Percentiles rank a stretch among this genome's conserved stretches.
Conservation (phyloP, 92 coral and sea anemone genomes). For the Palythoa heliodiscus region DNA sequence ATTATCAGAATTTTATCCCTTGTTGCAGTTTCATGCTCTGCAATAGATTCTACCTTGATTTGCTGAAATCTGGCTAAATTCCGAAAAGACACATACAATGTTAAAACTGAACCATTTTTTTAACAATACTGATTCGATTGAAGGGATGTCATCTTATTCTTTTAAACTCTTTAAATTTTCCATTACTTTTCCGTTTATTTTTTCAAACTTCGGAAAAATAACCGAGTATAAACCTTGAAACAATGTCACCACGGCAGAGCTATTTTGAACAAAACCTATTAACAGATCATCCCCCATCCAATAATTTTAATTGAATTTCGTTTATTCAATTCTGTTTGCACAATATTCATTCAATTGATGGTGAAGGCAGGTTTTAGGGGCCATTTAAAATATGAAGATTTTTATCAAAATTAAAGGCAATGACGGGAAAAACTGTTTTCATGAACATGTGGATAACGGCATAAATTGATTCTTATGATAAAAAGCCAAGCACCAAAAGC, state of each 20-base stretch:
- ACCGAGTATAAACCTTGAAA: not conserved
- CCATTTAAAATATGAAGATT: not conserved
- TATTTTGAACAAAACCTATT: not conserved
- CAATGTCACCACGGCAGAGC: not conserved
- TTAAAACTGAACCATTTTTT: not conserved
- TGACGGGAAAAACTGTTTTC: no score
- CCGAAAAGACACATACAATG: not conserved
- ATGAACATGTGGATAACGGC: not conserved
- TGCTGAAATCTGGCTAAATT: not conserved
- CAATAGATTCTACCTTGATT: no score
- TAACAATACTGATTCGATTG: not conserved
- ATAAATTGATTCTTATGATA: not conserved
- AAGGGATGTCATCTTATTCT: no score
- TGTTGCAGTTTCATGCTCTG: no score
- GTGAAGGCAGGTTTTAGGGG: not conserved
- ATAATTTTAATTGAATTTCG: not conserved
- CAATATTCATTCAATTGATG: not conserved
- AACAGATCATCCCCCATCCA: slow-evolving; percentile 7
- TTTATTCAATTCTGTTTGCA: not conserved
- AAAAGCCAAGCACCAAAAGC: not conserved
- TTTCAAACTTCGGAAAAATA: not conserved
- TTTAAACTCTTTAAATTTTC: not conserved
- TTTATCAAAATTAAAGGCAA: not conserved
- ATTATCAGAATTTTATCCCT: not conserved
- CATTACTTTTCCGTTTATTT: not conserved